Evolutionary conservation across 2,797 vertebrate species (phyloP), one percentile per base, ranked within the genome.

Genomic region (Sphaeramia orbicularis): DNA sequence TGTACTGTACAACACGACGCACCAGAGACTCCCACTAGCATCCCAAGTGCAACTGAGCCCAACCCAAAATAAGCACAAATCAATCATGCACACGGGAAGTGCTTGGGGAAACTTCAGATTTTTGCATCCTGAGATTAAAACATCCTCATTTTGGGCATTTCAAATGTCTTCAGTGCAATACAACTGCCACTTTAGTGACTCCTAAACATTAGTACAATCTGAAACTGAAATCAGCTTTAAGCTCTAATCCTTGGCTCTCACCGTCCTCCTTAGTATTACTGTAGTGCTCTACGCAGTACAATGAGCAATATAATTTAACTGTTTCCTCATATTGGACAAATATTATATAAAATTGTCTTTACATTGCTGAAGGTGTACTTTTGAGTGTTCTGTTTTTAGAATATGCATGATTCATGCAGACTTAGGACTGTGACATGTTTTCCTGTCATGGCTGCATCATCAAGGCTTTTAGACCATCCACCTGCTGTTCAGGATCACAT

Each of bases 221-320:
- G 42, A 18, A 41, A 50, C 7, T 47, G 35, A 74, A 56, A 50
- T 10, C 0, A 45, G 14, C 49, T 40, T 40, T 54, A 27, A 5
- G n/a, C 10, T 36, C 10, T 45, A 21, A 5, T 37, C 14, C 61
- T 43, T 38, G 24, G 24, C 14, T 18, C 21, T 58, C 49, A 42
- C 50, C 18, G 15, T 44, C 13, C 44, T n/a, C 14, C 4, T 63
- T 7, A 13, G 30, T 64, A 37, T 68, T 43, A 16, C 62, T 41
- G 14, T 38, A 15, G 41, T 65, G n/a, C 48, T 74, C n/a, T 51
- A 14, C 63, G 27, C 2, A 18, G 66, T 60, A 32, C 67, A 40
- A 66, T 56, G n/a, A 74, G 54, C 63, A 78, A 73, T 71, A 78
- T 76, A n/a, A n/a, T 80, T 40, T 30, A 59, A 72, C 9, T 42